Evolutionary conservation across 1,140 invertebrate species (phyloP), one percentile per base, ranked within the genome.

Genomic region (Pseudomyrmex pallidus): DNA sequence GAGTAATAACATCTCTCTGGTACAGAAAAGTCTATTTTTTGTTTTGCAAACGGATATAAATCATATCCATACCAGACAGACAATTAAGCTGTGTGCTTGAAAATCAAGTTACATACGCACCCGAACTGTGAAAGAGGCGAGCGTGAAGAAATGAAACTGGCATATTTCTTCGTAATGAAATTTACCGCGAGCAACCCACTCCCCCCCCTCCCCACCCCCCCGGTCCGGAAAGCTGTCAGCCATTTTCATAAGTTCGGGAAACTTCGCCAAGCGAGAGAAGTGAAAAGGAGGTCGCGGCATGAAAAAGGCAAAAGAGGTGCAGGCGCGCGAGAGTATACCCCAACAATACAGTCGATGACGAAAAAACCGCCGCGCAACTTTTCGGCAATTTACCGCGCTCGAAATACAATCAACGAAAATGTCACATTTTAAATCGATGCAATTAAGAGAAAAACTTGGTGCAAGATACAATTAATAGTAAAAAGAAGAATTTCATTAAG

Each of bases 171-270:
- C 46, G 25, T 48, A 77, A 67, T 80, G 70, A 76, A 87, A 87
- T 80, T 86, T 87, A 57, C 56, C 56, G 62, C 82, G 57, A 85
- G 76, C 82, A 86, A 85, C 64, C 25, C 25, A 1, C 22, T 1
- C 22, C 22, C 22, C 25, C 25, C 64, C 35, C 35, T 61, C 54
- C 1, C 22, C 22, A 1, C 25, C 25, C 64, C 35, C 35, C 66
- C 54, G 72, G 84, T 76, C 85, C 72, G 85, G 84, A 83, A 85
- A 83, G 78, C 85, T 87, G 84, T 83, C 85, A 83, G 84, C 85
- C 85, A 87, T 87, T 87, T 85, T 87, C 85, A 87, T 87, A 85
- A 87, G 84, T 78, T 85, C 64, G 78, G 76, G 84, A 85, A 85
- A 77, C 77, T 87, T 74, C 57, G 59, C 70, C 85, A 83, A 87